A percentile compares a stretch with the other conserved stretches of the same genome.
Conservation (phyloP, 1,140 invertebrate species). For the Dinothrombium tinctorium region DNA sequence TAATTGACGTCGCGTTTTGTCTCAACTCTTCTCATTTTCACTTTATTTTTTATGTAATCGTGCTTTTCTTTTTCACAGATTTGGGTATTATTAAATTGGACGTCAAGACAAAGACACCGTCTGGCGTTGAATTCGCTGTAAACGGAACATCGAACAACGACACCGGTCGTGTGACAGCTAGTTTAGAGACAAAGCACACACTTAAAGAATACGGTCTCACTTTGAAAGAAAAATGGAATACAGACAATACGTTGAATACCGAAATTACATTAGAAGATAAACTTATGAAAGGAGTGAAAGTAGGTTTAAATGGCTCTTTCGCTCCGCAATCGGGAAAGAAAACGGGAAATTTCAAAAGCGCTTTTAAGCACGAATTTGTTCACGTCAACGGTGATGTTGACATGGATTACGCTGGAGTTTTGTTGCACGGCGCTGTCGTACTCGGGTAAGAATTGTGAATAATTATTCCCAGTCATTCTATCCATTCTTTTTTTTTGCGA, state of each 20-base stretch:
- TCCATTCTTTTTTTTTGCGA: background rate
- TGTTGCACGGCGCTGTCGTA: slow-evolving; percentile 55
- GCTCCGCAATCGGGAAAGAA: slow-evolving; percentile 80
- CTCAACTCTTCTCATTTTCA: background rate
- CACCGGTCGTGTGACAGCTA: slow-evolving; percentile 69
- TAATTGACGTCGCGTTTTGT: too few relatives aligned
- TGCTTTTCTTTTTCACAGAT: slow-evolving; percentile 22
- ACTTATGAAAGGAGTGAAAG: slow-evolving; percentile 58
- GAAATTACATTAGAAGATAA: slow-evolving; percentile 79
- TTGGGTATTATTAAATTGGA: slow-evolving; percentile 85
- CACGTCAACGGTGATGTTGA: slow-evolving; percentile 71
- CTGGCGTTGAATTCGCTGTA: slow-evolving; percentile 73
- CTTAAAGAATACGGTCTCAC: slow-evolving; percentile 77
- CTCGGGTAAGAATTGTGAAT: slow-evolving; percentile 39
- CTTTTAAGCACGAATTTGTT: slow-evolving; percentile 59
- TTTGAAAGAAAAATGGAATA: slow-evolving; percentile 96
- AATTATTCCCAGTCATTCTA: background rate
- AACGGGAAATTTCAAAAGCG: slow-evolving; percentile 58
- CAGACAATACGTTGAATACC: slow-evolving; percentile 78
- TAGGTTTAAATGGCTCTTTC: slow-evolving; percentile 73
- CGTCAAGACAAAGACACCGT: slow-evolving; percentile 71
- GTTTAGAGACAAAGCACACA: slow-evolving; percentile 83
- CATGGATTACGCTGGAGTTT: slow-evolving; percentile 57
- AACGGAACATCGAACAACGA: slow-evolving; percentile 69
- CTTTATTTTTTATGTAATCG: background rate